These are phyloP conservation scores for Cossypha niveicapilla DNA, from an alignment of 2,797 vertebrate species.

Conservation along the genomic window DNA sequence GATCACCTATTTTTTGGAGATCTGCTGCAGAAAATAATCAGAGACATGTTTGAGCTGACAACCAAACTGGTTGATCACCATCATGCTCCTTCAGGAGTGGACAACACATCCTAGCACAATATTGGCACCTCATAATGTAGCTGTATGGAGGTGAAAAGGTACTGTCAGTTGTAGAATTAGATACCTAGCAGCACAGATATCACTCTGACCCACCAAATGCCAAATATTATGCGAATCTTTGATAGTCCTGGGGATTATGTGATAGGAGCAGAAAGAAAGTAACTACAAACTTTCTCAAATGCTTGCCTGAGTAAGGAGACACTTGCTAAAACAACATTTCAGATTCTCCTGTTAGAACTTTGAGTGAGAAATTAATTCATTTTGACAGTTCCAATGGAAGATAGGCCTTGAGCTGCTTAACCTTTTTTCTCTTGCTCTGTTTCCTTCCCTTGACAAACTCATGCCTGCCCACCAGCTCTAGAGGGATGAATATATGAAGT, in stretches of 20 bases:
- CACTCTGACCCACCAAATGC: background rate
- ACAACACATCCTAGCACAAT: background rate
- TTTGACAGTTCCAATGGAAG: background rate
- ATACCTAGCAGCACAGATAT: background rate
- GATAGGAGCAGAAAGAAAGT: background rate
- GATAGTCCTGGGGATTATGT: background rate
- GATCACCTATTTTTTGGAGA: background rate
- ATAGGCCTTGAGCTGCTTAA: background rate
- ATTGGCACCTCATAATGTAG: background rate
- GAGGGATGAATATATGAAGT: background rate
- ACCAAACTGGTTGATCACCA: background rate
- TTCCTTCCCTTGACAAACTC: background rate
- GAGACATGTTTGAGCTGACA: background rate
- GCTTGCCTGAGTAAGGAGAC: background rate
- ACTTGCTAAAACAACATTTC: background rate
- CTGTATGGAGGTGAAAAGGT: background rate
- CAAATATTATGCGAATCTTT: background rate
- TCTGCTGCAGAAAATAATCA: background rate
- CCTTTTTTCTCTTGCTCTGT: background rate
- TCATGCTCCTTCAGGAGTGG: rapidly evolving
- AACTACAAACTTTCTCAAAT: background rate
- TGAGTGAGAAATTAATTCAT: background rate
- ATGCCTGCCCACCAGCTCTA: background rate
- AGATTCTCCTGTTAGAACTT: background rate
- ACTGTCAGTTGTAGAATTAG: background rate